Conservation (phyloP, 2,888 invertebrate species). For the Lottia scabra region DNA sequence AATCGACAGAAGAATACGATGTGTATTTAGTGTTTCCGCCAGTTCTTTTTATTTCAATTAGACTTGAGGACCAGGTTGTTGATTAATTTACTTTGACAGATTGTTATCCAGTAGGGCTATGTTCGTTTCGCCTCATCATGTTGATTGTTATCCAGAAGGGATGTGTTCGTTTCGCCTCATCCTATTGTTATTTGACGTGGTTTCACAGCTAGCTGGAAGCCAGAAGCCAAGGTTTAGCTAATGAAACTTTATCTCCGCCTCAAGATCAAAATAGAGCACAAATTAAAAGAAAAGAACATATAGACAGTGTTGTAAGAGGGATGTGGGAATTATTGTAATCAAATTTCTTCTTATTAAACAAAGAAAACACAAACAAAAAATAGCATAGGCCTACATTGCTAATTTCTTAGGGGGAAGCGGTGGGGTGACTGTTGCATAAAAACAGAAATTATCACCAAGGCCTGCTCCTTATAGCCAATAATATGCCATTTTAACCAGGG, state of each 20-base stretch:
- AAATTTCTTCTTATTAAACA: too few species aligned
- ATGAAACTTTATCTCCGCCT: not conserved
- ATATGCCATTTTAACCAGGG: too few species aligned
- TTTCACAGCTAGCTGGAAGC: not conserved
- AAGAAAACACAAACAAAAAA: too few species aligned
- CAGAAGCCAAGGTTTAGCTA: not conserved
- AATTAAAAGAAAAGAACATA: too few species aligned
- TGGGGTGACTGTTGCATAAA: too few species aligned
- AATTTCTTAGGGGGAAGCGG: too few species aligned
- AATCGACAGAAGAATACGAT: not conserved
- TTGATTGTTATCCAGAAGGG: not conserved
- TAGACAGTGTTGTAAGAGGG: too few species aligned
- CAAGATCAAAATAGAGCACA: not conserved
- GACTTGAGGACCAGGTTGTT: not conserved
- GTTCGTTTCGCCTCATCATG: not conserved
- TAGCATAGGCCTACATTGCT: too few species aligned
- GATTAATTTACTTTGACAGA: not conserved
- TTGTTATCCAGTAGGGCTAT: not conserved
- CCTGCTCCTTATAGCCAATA: too few species aligned
- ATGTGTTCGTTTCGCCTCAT: not conserved
- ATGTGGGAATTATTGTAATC: too few species aligned
- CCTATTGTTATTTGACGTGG: not conserved
- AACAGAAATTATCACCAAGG: too few species aligned
- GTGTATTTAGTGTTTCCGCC: constrained; percentile 1
- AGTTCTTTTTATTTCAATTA: not conserved